phyloP scores from a whole-genome alignment of 2,888 invertebrate genomes.

The Drosophila testacea region DNA sequence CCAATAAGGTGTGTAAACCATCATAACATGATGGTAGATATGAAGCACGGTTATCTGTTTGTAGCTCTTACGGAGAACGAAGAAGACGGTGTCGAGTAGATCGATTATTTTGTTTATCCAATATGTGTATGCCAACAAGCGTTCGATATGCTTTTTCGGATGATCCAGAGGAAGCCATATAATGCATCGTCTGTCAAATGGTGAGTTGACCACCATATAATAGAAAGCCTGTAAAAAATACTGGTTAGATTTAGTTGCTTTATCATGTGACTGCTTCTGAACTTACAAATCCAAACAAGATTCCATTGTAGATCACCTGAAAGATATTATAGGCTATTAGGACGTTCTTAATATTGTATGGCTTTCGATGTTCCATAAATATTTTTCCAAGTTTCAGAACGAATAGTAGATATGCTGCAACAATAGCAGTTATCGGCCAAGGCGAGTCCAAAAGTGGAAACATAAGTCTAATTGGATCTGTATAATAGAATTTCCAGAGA shows the following conservation, averaged over 20 bases:
- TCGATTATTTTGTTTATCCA: constrained; percentile 53
- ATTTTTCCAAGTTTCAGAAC: constrained; percentile 90
- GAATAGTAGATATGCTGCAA: constrained; percentile 89
- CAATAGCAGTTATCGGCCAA: constrained; percentile 88
- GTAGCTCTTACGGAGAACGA: constrained; percentile 63
- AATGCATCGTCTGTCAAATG: constrained; percentile 45
- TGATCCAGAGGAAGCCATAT: constrained; percentile 28
- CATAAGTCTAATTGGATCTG: constrained; percentile 34
- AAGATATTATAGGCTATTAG: constrained; percentile 92
- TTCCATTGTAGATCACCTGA: constrained; percentile 93
- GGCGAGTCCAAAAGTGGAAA: constrained; percentile 90
- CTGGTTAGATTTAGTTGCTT: no score
- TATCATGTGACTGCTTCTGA: no score
- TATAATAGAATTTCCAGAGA: not conserved
- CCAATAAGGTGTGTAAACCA: constrained; percentile 26
- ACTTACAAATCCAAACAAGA: constrained; percentile 71
- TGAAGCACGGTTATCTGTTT: constrained; percentile 62
- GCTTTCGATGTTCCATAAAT: constrained; percentile 90
- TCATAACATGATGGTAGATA: constrained; percentile 61
- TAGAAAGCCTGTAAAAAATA: constrained; percentile 29
- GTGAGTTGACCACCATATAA: constrained; percentile 19
- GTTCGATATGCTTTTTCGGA: constrained; percentile 35
- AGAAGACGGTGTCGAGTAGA: constrained; percentile 63
- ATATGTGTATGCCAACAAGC: constrained; percentile 24
- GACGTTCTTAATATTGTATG: constrained; percentile 89